A percentile compares a stretch with the other conserved stretches of the same genome.
Conservation (phyloP, 37 sponge, comb jelly and placozoan genomes). For the Geodia barretti region DNA sequence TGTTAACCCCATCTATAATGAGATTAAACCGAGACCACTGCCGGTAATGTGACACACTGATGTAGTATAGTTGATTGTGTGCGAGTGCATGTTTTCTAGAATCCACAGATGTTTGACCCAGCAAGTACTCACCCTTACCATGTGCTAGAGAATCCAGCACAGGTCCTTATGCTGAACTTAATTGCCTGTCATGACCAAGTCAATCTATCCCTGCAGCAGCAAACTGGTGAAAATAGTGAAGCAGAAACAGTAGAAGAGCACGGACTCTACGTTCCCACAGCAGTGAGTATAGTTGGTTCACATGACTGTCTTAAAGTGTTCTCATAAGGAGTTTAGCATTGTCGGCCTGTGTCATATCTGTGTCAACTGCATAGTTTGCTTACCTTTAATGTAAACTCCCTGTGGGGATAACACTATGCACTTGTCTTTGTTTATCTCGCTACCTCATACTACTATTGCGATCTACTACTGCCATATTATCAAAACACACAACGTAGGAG, state of each 20-base stretch:
- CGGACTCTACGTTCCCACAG: background rate
- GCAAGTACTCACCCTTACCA: background rate
- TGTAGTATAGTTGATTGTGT: background rate
- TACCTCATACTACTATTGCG: too few relatives aligned
- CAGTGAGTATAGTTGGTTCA: background rate
- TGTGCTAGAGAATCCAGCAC: background rate
- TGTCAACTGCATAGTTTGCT: background rate
- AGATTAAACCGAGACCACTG: background rate
- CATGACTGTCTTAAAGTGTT: too few relatives aligned
- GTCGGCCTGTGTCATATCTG: background rate
- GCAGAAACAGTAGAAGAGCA: background rate
- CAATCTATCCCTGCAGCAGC: too few relatives aligned
- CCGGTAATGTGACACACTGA: too few relatives aligned
- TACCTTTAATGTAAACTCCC: background rate
- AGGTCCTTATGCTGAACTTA: too few relatives aligned
- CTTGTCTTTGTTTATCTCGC: background rate
- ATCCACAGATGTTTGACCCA: background rate
- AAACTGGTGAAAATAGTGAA: too few relatives aligned
- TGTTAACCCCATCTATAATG: background rate
- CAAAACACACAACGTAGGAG: background rate
- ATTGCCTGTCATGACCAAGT: too few relatives aligned
- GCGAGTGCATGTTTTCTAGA: background rate
- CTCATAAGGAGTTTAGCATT: background rate
- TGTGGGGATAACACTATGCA: background rate
- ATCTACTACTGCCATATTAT: too few relatives aligned